Percentiles rank a stretch among this genome's conserved stretches.
phyloP scores from a whole-genome alignment of 2,888 invertebrate genomes.

The Arctia plantaginis region DNA sequence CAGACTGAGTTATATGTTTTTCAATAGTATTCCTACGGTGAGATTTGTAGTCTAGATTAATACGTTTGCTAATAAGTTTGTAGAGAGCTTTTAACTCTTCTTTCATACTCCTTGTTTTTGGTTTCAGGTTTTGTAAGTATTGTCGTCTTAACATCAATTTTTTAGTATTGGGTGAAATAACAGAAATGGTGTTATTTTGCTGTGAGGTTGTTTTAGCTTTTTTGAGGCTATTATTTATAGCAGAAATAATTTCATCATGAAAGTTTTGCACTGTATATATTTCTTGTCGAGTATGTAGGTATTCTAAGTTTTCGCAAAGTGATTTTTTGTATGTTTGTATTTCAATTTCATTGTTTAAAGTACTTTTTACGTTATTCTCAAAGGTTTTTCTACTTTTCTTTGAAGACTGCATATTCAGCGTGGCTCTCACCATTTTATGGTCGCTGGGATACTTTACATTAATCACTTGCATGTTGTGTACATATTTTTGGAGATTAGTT shows the following conservation, averaged over 20 bases:
- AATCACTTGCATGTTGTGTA: not conserved
- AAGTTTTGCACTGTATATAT: not conserved
- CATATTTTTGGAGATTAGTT: not conserved
- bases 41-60: not conserved
- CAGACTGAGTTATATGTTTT: conserved; percentile 4
- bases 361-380: not conserved
- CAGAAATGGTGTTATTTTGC: not conserved
- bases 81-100: conserved; percentile 1
- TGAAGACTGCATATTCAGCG: not conserved
- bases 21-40: conserved; percentile 4
- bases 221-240: not conserved
- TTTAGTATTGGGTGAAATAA: not conserved
- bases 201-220: not conserved
- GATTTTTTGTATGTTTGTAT: not conserved
- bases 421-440: not conserved
- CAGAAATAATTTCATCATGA: not conserved
- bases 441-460: not conserved
- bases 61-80: not conserved
- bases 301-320: not conserved
- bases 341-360: not conserved
- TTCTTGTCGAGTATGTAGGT: not conserved
- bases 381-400: not conserved
- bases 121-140: not conserved
- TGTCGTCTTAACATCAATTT: conserved; percentile 9
- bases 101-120: conserved; percentile 9